Conservation (phyloP, 2,113 vertebrate species). For the Grallaria varia region DNA sequence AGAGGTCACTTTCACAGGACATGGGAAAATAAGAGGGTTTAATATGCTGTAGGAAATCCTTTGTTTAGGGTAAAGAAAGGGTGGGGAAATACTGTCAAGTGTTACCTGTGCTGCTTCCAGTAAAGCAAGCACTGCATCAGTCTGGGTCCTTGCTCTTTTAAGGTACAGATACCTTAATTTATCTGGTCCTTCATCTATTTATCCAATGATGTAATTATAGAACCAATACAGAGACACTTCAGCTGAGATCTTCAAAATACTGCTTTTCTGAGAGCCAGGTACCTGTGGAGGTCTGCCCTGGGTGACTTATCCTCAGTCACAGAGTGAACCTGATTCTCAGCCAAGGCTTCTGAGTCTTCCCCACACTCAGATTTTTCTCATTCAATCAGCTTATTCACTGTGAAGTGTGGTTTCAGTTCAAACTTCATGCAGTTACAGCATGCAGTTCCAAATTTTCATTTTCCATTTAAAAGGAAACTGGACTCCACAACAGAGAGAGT, state of each 20-base stretch:
- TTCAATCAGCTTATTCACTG: not conserved
- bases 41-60: not conserved
- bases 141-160: not conserved
- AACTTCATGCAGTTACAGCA: not conserved
- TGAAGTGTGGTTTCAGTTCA: not conserved
- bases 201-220: not conserved
- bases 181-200: accelerated
- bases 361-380: not conserved
- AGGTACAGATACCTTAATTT: not conserved
- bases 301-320: not conserved
- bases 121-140: not conserved
- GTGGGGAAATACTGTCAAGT: not conserved
- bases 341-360: not conserved
- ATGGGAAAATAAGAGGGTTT: accelerated
- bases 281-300: not conserved
- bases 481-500: not conserved
- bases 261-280: not conserved
- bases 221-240: not conserved
- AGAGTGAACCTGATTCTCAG: not conserved
- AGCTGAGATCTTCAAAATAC: not conserved
- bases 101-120: not conserved
- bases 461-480: not conserved
- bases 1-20: not conserved
- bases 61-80: not conserved
- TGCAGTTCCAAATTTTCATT: not conserved